These are phyloP conservation scores for Microvelia longipes DNA, from an alignment of 1,140 invertebrate genomes.

Conservation along the genomic window DNA sequence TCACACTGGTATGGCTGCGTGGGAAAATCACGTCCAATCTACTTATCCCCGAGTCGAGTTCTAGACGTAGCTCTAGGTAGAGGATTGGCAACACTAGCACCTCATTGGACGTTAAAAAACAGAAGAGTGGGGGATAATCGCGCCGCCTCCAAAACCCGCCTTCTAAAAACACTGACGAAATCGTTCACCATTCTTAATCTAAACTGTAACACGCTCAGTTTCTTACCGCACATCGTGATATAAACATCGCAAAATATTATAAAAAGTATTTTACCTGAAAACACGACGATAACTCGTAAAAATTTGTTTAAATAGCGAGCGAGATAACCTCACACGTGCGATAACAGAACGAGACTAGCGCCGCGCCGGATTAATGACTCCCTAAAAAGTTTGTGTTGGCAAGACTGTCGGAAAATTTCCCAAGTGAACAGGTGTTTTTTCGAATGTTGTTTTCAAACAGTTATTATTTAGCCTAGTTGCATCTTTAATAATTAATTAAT, in stretches of 20 bases:
- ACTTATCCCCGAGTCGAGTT: conserved; percentile 15
- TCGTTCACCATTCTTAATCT: not conserved
- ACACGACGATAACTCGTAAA: no score
- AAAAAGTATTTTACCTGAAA: not conserved
- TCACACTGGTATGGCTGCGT: conserved; percentile 21
- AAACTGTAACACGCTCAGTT: not conserved
- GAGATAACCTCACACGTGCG: not conserved
- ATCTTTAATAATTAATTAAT: not conserved
- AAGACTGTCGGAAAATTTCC: conserved; percentile 43
- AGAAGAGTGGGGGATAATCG: not conserved
- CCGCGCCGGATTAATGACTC: conserved; percentile 3
- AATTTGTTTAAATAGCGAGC: no score
- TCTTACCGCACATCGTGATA: not conserved
- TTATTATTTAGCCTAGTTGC: not conserved
- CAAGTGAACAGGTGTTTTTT: conserved; percentile 47
- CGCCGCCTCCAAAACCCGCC: not conserved
- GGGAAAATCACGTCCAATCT: conserved; percentile 22
- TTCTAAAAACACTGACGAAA: not conserved
- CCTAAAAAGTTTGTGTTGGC: conserved; percentile 29
- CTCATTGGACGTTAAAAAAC: conserved; percentile 2
- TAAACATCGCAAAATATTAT: not conserved
- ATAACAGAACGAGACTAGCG: not conserved
- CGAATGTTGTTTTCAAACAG: conserved; percentile 24
- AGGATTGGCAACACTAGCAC: conserved; percentile 15
- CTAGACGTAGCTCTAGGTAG: conserved; percentile 11